Percentiles rank a stretch among this genome's conserved stretches.
phyloP scores from a whole-genome alignment of 2,797 vertebrate genomes.

The Phoebastria nigripes region DNA sequence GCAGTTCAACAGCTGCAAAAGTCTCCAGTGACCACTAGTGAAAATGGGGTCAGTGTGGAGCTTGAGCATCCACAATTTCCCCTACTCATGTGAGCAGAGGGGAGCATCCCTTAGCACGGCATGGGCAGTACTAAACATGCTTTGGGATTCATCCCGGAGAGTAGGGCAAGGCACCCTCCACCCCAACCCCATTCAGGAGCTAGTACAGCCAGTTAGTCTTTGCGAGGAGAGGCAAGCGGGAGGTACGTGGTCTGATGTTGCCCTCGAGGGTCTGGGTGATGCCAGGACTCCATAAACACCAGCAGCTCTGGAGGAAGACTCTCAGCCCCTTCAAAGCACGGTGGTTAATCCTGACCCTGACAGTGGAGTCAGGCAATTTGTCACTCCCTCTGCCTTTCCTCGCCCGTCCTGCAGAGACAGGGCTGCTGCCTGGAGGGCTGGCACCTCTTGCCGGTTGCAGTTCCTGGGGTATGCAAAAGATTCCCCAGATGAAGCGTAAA shows the following conservation, averaged over 20 bases:
- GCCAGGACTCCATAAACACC: neutral
- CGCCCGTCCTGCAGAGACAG: neutral
- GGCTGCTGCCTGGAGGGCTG: neutral
- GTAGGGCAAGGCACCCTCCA: neutral
- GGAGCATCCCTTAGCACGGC: accelerated
- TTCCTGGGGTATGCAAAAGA: neutral
- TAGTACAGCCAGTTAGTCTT: accelerated
- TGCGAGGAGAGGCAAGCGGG: neutral
- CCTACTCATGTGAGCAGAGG: neutral
- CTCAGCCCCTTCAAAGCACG: neutral
- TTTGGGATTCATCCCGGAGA: neutral
- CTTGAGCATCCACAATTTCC: neutral
- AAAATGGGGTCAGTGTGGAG: neutral
- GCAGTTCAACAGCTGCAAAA: neutral
- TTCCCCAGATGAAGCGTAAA: neutral
- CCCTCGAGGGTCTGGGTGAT: neutral
- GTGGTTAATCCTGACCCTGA: neutral
- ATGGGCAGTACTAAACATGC: neutral
- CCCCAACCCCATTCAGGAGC: accelerated
- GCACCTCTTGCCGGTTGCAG: neutral
- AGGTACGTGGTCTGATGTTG: accelerated
- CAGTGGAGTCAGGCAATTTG: neutral
- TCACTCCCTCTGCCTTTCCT: neutral
- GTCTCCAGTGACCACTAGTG: no score
- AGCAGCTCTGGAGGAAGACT: neutral